phyloP scores from a whole-genome alignment of 2,113 vertebrate species.

The Oncorhynchus gorbuscha region DNA sequence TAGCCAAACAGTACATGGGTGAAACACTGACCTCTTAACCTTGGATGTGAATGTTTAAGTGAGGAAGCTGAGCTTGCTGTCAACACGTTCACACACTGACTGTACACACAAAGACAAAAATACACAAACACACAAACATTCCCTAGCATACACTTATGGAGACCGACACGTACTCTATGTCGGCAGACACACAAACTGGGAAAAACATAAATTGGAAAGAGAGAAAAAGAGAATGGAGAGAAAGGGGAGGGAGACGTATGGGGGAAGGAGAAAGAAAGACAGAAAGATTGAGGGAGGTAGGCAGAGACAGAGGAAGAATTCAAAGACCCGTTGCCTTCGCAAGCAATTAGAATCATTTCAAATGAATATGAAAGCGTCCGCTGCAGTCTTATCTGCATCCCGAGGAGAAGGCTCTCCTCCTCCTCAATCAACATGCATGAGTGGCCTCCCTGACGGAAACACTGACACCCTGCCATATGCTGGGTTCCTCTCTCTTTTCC shows the following conservation, averaged over 20 bases:
- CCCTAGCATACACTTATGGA: slow-evolving; percentile 30
- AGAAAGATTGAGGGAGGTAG: slow-evolving; percentile 24
- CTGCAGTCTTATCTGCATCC: slow-evolving; percentile 39
- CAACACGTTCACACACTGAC: neutral
- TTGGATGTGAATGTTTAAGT: too few species aligned
- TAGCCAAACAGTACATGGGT: too few species aligned
- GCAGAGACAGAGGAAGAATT: slow-evolving; percentile 41
- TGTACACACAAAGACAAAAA: slow-evolving; percentile 14
- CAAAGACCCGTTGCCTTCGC: slow-evolving; percentile 40
- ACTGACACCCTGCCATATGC: slow-evolving; percentile 24
- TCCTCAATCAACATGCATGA: slow-evolving; percentile 27
- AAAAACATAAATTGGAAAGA: slow-evolving; percentile 35
- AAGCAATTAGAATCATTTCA: slow-evolving; percentile 56
- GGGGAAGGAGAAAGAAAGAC: slow-evolving; percentile 37
- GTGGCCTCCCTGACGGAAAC: slow-evolving; percentile 41
- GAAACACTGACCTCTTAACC: too few species aligned
- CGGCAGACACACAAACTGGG: slow-evolving; percentile 23
- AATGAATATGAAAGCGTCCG: slow-evolving; percentile 45
- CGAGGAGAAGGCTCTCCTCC: slow-evolving; percentile 36
- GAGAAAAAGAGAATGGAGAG: slow-evolving; percentile 25
- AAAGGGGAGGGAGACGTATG: neutral
- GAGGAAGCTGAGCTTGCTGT: neutral
- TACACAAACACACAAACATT: slow-evolving; percentile 2
- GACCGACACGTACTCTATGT: slow-evolving; percentile 32
- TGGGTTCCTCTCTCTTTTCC: slow-evolving; percentile 1